phyloP scores from a whole-genome alignment of 2,888 invertebrate genomes.

The Choristoneura rosaceana region DNA sequence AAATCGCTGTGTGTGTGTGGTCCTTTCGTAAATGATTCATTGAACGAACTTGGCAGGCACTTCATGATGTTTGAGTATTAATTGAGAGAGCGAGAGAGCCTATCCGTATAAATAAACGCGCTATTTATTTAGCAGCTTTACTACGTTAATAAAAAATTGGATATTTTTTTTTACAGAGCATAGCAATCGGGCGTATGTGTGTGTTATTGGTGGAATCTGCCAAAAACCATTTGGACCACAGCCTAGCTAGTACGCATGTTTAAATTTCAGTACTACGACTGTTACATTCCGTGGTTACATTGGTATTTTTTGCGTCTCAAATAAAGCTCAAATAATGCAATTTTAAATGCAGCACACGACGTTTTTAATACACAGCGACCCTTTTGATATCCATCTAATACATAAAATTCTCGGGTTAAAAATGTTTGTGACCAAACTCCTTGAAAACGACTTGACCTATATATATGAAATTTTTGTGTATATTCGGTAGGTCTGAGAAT shows the following conservation, averaged over 20 bases:
- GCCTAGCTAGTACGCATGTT: neutral
- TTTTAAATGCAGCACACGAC: neutral
- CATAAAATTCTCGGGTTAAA: no score
- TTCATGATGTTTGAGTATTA: neutral
- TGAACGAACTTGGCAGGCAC: neutral
- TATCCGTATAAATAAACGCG: no score
- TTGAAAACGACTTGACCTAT: no score
- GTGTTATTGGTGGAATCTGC: neutral
- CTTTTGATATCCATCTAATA: no score
- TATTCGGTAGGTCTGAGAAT: no score
- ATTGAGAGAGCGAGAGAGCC: neutral
- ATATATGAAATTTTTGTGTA: no score
- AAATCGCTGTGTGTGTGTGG: neutral
- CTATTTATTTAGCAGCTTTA: no score
- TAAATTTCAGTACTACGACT: neutral
- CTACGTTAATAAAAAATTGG: neutral
- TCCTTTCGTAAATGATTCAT: neutral
- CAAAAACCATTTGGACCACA: neutral
- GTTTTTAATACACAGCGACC: neutral
- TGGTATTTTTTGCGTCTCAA: neutral
- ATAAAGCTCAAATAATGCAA: neutral
- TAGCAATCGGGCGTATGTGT: neutral
- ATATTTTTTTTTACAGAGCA: neutral
- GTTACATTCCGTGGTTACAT: neutral
- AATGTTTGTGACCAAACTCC: no score